phyloP scores from a whole-genome alignment of 2,888 invertebrate genomes.

The Meteorus colon region DNA sequence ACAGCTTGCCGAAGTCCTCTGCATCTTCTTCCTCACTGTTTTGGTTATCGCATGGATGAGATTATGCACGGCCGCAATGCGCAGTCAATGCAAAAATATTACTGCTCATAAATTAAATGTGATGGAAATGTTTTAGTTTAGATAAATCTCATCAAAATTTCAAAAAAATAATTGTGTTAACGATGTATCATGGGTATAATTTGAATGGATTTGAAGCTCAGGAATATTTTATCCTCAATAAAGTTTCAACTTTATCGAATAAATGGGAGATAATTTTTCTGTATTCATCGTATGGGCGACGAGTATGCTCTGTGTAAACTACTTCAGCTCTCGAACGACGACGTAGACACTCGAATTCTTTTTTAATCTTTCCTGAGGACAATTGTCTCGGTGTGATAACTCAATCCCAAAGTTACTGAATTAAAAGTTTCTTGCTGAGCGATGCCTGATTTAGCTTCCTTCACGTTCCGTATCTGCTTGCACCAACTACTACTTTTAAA shows the following conservation, averaged over 20 bases:
- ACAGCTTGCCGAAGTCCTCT: too few relatives aligned
- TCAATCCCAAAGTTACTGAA: conserved; percentile 72
- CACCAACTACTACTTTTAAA: conserved; percentile 27
- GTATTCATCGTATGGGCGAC: background rate
- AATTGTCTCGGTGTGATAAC: conserved; percentile 71
- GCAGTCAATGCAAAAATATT: conserved; percentile 46
- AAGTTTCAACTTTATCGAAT: background rate
- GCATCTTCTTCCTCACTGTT: background rate
- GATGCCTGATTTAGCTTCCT: conserved; percentile 53
- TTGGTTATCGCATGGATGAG: conserved; percentile 39
- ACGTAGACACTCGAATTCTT: background rate
- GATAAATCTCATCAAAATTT: too few relatives aligned
- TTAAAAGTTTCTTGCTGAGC: conserved; percentile 71
- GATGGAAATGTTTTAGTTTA: conserved; percentile 35
- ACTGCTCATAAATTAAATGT: conserved; percentile 49
- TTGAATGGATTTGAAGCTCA: background rate
- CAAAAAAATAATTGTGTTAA: background rate
- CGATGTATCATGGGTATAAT: conserved; percentile 5
- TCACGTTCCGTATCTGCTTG: conserved; percentile 31
- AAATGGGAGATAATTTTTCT: conserved; percentile 9
- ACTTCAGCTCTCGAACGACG: background rate
- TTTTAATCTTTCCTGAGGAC: conserved; percentile 69
- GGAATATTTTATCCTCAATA: background rate
- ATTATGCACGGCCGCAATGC: conserved; percentile 57
- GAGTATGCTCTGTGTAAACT: conserved; percentile 3